Conservation (phyloP, 2,797 vertebrate genomes). For the Spea hammondii region DNA sequence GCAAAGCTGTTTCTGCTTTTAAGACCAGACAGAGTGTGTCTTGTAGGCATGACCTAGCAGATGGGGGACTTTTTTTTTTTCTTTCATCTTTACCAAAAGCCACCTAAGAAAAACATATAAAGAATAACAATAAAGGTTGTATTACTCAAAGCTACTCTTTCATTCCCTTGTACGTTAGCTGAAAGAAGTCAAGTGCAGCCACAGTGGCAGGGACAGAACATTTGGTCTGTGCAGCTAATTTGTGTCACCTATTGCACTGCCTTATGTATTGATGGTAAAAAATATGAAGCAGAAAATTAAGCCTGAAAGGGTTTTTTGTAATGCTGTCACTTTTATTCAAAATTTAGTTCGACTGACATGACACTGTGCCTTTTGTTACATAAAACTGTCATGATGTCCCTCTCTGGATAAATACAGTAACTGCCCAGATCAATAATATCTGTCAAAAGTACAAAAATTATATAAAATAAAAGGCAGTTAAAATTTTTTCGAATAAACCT, state of each 20-base stretch:
- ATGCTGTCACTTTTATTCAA: conserved; percentile 76
- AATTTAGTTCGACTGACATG: conserved; percentile 77
- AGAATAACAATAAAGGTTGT: conserved; percentile 70
- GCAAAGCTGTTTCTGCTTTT: conserved; percentile 76
- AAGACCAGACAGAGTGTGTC: conserved; percentile 76
- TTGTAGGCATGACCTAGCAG: conserved; percentile 80
- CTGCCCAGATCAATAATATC: conserved; percentile 74
- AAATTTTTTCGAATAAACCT: conserved; percentile 55
- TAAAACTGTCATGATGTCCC: conserved; percentile 78
- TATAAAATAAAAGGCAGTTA: conserved; percentile 57
- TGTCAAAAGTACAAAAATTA: conserved; percentile 71
- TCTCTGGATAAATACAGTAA: conserved; percentile 74
- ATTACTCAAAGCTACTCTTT: conserved; percentile 68
- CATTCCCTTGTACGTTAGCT: conserved; percentile 61
- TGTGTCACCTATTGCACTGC: conserved; percentile 72
- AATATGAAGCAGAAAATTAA: conserved; percentile 82
- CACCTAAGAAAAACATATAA: conserved; percentile 72
- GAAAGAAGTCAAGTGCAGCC: conserved; percentile 71
- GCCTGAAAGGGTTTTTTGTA: conserved; percentile 78
- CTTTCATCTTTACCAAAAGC: conserved; percentile 73
- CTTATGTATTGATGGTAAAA: conserved; percentile 71
- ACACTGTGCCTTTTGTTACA: conserved; percentile 78
- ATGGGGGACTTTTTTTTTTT: conserved; percentile 67
- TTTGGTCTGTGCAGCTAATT: conserved; percentile 70
- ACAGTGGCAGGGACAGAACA: conserved; percentile 62